Percentiles rank a stretch among this genome's conserved stretches.
These are phyloP conservation scores for Pterobdella sp. DNA, from an alignment of 2,888 invertebrate species.

Conservation along the genomic window DNA sequence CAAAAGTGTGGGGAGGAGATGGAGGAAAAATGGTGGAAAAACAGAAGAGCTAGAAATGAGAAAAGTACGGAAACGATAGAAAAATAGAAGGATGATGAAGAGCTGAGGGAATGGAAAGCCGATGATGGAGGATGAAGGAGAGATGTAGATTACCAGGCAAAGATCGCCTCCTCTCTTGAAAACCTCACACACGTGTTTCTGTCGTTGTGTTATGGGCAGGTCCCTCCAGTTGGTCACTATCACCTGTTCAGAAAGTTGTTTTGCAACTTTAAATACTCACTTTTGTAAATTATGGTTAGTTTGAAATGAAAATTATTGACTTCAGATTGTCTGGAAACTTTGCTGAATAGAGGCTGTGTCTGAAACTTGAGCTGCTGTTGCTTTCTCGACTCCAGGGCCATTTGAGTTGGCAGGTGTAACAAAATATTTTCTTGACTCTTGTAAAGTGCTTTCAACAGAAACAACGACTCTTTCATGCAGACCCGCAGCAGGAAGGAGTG, in stretches of 20 bases:
- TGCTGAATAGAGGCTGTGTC: neutral
- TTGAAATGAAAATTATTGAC: no score
- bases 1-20: no score
- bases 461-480: no score
- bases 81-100: neutral
- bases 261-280: no score
- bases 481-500: no score
- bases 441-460: no score
- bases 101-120: neutral
- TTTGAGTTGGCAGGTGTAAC: no score
- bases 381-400: no score
- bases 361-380: conserved; percentile 4
- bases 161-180: neutral
- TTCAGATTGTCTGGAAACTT: neutral
- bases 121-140: no score
- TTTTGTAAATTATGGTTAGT: no score
- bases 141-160: neutral
- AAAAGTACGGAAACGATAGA: neutral
- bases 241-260: neutral
- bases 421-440: no score
- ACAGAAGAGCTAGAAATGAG: neutral
- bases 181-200: neutral
- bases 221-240: neutral
- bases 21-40: neutral
- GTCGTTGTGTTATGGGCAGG: neutral